These are phyloP conservation scores for Sibirionetta formosa DNA, from an alignment of 2,797 vertebrate species.

Conservation along the genomic window DNA sequence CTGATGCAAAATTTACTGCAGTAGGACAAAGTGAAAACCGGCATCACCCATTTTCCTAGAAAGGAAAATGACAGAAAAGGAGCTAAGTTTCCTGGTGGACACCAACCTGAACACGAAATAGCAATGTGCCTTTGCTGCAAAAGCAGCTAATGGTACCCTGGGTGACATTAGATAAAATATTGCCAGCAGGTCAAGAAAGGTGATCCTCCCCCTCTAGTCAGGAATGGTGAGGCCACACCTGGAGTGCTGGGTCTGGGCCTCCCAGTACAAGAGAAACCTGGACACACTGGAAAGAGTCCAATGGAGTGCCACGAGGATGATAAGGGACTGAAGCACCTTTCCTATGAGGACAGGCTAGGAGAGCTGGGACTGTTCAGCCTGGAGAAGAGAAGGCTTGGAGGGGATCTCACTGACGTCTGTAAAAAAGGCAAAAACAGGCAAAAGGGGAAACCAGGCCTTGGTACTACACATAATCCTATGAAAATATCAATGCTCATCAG, in stretches of 20 bases:
- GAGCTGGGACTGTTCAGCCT: background rate
- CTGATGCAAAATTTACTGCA: background rate
- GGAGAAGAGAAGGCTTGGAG: background rate
- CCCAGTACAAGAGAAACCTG: background rate
- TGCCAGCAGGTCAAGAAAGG: background rate
- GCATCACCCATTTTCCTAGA: background rate
- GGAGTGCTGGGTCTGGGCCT: background rate
- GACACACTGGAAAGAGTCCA: background rate
- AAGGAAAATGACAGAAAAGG: background rate
- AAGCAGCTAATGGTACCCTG: background rate
- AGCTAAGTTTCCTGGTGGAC: background rate
- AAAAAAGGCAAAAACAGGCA: background rate
- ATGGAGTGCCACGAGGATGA: fast-evolving
- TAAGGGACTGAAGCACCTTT: background rate
- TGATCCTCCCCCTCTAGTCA: background rate
- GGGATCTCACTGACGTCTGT: background rate
- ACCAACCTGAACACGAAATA: background rate
- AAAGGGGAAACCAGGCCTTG: too few species aligned
- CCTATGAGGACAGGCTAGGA: background rate
- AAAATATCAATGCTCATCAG: too few species aligned
- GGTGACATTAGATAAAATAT: background rate
- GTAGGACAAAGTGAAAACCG: background rate
- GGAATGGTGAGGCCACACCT: too few species aligned
- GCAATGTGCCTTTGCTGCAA: background rate
- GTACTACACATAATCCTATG: too few species aligned